Base-by-base conservation (phyloP, 1,140 invertebrate genomes). In the Protaetia brevitarsis region DNA sequence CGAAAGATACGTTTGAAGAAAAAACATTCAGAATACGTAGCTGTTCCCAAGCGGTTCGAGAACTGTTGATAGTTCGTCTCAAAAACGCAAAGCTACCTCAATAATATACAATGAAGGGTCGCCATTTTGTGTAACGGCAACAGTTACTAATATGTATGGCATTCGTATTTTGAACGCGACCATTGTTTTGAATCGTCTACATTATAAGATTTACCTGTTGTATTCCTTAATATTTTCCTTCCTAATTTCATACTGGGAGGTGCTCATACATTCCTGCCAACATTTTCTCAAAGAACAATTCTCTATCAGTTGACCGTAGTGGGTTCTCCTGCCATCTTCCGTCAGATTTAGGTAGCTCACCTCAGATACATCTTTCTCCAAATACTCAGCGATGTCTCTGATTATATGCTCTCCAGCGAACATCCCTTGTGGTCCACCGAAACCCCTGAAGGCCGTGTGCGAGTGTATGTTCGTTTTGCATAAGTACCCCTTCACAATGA, bases 371-470 rank as follows among this genome's bases (percentile, higher is more conserved):
- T 88, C 85, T 58, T 86, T 85, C 0, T 84, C 82, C 11, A 94
- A 78, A 71, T 84, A 85, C 45, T 86, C 82, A 3, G 94, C 92
- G 16, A 96, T 83, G 69, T 92, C 86, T 56, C 88, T 81, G 21
- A 94, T 84, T 37, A 94, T 88, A 68, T 83, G 87, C 80, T 97
- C 94, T 0, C 84, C 87, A 1, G 87, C 82, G 74, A 94, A 89
- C 93, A 95, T 95, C 27, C 89, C 93, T 78, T 96, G 94, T 0
- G 94, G 94, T 0, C 88, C 93, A 10, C 94, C 93, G 75, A 95
- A 96, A 11, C 93, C 94, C 69, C 94, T 80, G 73, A 95, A 96
- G 3, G 94, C 94, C 0, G 94, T 96, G 72, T 95, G 96, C 0
- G 93, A 93, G 0, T 92, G 87, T 19, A 95, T 76, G 82, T 96